Conservation (phyloP, 53 echinoderm and acorn worm genomes). For the Astropecten irregularis region DNA sequence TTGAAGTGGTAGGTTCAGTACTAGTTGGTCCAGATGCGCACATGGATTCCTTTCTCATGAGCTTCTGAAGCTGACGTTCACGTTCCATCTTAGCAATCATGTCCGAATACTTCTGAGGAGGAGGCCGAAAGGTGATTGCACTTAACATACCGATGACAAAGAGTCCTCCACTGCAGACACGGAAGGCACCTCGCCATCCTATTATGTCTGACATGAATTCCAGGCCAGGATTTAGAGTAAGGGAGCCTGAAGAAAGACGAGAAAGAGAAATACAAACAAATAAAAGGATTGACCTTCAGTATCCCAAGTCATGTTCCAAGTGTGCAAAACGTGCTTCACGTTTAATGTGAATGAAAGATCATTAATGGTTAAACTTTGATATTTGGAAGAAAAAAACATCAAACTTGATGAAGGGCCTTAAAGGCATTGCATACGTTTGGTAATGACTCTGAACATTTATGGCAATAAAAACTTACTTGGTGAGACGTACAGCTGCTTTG, state of each 20-base stretch:
- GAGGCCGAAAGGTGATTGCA: conserved; percentile 67
- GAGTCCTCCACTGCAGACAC: conserved; percentile 69
- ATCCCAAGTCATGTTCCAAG: background rate
- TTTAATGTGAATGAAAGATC: no score
- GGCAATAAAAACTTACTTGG: no score
- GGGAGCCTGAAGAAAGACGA: conserved; percentile 62
- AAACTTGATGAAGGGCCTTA: no score
- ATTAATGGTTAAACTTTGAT: no score
- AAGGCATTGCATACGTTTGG: no score
- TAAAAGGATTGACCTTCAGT: background rate
- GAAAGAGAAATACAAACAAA: background rate
- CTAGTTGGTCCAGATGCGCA: background rate
- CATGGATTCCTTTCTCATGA: conserved; percentile 26
- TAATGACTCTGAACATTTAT: no score
- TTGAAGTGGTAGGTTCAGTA: background rate
- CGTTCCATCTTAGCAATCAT: conserved; percentile 35
- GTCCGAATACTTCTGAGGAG: conserved; percentile 54
- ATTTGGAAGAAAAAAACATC: background rate
- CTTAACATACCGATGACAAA: conserved; percentile 75
- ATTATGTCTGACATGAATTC: conserved; percentile 73
- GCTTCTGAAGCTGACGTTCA: conserved; percentile 24
- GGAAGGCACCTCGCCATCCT: conserved; percentile 87
- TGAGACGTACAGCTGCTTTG: no score
- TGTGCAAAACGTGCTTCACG: no score
- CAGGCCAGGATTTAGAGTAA: conserved; percentile 77